Percentiles rank a stretch among this genome's conserved stretches.
These are phyloP conservation scores for Dryocosmus kuriphilus DNA, from an alignment of 2,888 invertebrate species.

Conservation along the genomic window DNA sequence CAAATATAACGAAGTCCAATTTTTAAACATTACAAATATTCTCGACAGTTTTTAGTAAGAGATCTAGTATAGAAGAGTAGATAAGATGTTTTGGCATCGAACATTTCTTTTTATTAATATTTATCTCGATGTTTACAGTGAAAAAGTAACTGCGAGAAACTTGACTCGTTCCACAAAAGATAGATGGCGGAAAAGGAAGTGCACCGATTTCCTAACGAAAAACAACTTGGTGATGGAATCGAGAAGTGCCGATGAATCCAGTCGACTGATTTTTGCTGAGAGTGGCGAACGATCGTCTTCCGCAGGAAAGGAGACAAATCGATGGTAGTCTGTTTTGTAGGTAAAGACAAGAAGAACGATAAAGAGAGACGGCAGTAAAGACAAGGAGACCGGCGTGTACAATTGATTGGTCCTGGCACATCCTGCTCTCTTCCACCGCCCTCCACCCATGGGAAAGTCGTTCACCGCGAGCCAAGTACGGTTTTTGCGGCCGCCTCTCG, in stretches of 20 bases:
- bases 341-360: slow-evolving; percentile 38
- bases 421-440: slow-evolving; percentile 68
- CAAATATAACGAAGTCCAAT: no score
- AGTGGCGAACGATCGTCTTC: slow-evolving; percentile 46
- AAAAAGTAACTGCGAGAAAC: not conserved
- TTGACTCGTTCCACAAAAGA: not conserved
- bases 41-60: no score
- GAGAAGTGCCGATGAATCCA: slow-evolving; percentile 48
- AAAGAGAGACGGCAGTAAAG: slow-evolving; percentile 51
- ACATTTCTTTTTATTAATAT: not conserved
- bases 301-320: slow-evolving; percentile 52
- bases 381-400: slow-evolving; percentile 74
- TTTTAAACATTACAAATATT: no score
- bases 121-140: not conserved
- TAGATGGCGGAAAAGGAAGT: slow-evolving; percentile 17
- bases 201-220: slow-evolving; percentile 2
- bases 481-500: slow-evolving; percentile 58
- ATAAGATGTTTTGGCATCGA: not conserved
- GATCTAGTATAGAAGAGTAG: no score
- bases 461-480: slow-evolving; percentile 63
- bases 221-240: slow-evolving; percentile 41
- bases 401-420: slow-evolving; percentile 77
- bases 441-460: slow-evolving; percentile 75
- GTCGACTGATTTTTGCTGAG: slow-evolving; percentile 40
- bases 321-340: slow-evolving; percentile 54